Evolutionary conservation across 2,888 invertebrate species (phyloP).

Genomic region (Masnerella sp.): DNA sequence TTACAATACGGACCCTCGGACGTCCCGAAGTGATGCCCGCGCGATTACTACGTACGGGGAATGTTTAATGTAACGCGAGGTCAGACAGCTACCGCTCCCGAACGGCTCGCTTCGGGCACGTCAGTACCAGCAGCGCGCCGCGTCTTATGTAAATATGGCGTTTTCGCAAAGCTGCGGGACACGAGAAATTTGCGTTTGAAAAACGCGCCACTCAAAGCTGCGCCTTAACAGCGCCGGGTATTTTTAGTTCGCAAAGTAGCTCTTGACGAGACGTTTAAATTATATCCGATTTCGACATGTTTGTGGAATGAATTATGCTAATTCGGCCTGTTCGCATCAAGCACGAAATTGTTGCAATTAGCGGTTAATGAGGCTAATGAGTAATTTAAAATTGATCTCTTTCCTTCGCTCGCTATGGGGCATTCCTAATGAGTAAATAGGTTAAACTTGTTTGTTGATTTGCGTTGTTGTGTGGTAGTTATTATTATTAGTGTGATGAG

Average conservation of each 20-base stretch:
- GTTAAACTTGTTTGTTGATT: too few relatives aligned
- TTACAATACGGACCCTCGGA: slow-evolving; percentile 32
- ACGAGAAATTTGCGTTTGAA: slow-evolving; percentile 20
- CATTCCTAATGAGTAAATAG: too few relatives aligned
- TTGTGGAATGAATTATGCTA: slow-evolving; percentile 29
- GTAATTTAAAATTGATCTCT: too few relatives aligned
- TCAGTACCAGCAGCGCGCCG: too few relatives aligned
- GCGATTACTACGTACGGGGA: slow-evolving; percentile 46
- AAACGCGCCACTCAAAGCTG: slow-evolving; percentile 4
- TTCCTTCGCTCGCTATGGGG: too few relatives aligned
- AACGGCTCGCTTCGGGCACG: slow-evolving; percentile 19
- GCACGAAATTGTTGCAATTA: slow-evolving; percentile 27
- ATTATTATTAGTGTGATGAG: too few relatives aligned
- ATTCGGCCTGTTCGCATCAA: slow-evolving; percentile 21
- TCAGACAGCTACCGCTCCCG: slow-evolving; percentile 33
- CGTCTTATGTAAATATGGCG: slow-evolving; percentile 30
- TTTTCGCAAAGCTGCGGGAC: slow-evolving; percentile 31
- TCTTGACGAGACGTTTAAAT: slow-evolving; percentile 35
- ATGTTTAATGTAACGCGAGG: slow-evolving; percentile 51
- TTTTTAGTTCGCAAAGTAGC: slow-evolving; percentile 21
- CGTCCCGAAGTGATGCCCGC: slow-evolving; percentile 38
- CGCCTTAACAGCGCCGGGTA: slow-evolving; percentile 15
- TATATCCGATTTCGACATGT: slow-evolving; percentile 37
- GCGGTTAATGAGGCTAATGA: slow-evolving; percentile 21
- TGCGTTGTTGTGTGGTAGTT: too few relatives aligned